Conservation (phyloP, 1,140 invertebrate genomes). For the Palaemon carinicauda region DNA sequence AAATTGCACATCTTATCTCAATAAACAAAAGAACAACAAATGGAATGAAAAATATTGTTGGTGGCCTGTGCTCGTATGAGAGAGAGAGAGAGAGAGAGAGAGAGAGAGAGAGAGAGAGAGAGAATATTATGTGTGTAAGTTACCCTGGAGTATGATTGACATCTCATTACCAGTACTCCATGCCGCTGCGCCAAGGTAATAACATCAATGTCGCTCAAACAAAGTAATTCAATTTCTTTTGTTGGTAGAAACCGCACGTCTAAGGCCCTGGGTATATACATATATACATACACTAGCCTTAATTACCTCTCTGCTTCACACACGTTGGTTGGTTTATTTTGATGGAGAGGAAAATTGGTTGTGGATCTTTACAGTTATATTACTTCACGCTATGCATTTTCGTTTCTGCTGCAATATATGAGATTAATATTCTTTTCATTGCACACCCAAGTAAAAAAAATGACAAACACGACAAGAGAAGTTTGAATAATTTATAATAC, state of each 20-base stretch:
- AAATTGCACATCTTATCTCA: no score
- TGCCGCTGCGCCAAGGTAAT: conserved; percentile 25
- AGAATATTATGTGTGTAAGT: no score
- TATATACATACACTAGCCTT: not conserved
- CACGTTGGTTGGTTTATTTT: no score
- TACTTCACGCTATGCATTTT: no score
- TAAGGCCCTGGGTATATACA: not conserved
- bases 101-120: not conserved
- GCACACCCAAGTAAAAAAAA: not conserved
- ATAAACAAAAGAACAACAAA: no score
- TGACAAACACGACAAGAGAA: not conserved
- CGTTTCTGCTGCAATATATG: no score
- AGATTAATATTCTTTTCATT: not conserved
- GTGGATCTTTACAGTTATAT: no score
- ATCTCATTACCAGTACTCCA: not conserved
- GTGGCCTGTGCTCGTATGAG: not conserved
- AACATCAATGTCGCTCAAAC: conserved; percentile 32
- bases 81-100: not conserved
- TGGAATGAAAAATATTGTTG: no score
- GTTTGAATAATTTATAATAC: no score
- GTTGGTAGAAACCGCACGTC: not conserved
- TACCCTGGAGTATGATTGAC: conserved; percentile 11
- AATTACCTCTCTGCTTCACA: not conserved
- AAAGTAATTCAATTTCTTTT: conserved; percentile 41
- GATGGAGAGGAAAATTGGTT: not conserved